These are phyloP conservation scores for Tinamus guttatus DNA, from an alignment of 2,113 vertebrate species.

Conservation along the genomic window DNA sequence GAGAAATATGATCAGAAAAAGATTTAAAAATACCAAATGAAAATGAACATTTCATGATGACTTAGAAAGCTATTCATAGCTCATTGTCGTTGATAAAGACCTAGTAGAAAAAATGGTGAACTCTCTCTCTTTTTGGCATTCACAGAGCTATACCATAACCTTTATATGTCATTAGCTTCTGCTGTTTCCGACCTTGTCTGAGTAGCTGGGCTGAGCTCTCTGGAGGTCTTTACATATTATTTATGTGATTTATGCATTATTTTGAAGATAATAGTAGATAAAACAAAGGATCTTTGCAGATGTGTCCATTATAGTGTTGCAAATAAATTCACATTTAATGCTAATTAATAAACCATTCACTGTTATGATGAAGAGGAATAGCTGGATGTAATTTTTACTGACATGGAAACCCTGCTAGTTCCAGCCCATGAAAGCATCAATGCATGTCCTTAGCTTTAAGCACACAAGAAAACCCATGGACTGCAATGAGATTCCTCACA, in stretches of 20 bases:
- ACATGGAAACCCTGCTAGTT: neutral
- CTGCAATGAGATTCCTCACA: neutral
- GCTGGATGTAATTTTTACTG: neutral
- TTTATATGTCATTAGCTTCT: neutral
- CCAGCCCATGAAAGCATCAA: neutral
- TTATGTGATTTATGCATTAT: neutral
- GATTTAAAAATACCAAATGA: constrained; percentile 24
- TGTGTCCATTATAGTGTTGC: neutral
- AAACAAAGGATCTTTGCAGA: neutral
- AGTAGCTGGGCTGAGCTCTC: neutral
- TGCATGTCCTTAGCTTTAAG: neutral
- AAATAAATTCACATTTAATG: neutral
- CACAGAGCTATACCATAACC: neutral
- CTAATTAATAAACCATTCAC: constrained; percentile 1
- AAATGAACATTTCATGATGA: neutral
- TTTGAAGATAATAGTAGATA: neutral
- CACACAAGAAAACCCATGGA: neutral
- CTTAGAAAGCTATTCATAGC: neutral
- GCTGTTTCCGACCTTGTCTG: neutral
- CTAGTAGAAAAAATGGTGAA: neutral
- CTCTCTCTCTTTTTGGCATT: neutral
- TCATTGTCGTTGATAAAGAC: neutral
- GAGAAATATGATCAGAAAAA: neutral
- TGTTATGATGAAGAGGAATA: neutral
- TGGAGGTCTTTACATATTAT: neutral